phyloP scores from a whole-genome alignment of 2,888 invertebrate genomes.

The Drosophila rubida region DNA sequence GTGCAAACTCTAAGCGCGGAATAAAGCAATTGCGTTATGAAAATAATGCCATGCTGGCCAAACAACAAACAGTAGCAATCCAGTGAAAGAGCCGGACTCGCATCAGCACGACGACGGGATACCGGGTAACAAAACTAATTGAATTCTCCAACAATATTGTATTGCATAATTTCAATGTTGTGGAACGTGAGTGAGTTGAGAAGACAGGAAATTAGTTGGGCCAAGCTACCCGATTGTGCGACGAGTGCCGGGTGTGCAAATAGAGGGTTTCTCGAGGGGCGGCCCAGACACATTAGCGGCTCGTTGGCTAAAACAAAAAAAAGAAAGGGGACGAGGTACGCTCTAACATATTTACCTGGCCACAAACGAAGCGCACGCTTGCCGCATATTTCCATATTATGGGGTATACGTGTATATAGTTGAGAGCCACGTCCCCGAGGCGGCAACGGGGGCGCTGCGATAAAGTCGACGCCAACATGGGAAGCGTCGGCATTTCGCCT shows the following conservation, averaged over 20 bases:
- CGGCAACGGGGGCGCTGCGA: neutral
- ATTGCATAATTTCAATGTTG: too few relatives aligned
- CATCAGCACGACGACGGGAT: neutral
- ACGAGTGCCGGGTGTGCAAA: neutral
- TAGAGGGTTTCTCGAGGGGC: conserved; percentile 7
- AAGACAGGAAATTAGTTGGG: too few relatives aligned
- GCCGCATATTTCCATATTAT: conserved; percentile 45
- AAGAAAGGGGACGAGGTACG: neutral
- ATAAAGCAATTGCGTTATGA: neutral
- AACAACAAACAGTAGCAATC: neutral
- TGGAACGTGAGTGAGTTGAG: too few relatives aligned
- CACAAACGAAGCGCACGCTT: conserved; percentile 36
- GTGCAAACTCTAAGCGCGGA: neutral
- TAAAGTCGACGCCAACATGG: conserved; percentile 30
- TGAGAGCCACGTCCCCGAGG: conserved; percentile 3
- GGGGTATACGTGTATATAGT: conserved; percentile 7
- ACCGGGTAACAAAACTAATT: neutral
- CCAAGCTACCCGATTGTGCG: neutral
- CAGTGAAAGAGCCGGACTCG: neutral
- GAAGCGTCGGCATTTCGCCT: conserved; percentile 48
- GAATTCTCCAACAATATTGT: too few relatives aligned
- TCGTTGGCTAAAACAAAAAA: conserved; percentile 55
- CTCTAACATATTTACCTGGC: conserved; percentile 42
- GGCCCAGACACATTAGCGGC: conserved; percentile 58
- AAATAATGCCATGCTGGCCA: conserved; percentile 21